Evolutionary conservation across 2,113 vertebrate species (phyloP), one percentile per base, ranked within the genome.

Genomic region (Neopipo cinnamomea): DNA sequence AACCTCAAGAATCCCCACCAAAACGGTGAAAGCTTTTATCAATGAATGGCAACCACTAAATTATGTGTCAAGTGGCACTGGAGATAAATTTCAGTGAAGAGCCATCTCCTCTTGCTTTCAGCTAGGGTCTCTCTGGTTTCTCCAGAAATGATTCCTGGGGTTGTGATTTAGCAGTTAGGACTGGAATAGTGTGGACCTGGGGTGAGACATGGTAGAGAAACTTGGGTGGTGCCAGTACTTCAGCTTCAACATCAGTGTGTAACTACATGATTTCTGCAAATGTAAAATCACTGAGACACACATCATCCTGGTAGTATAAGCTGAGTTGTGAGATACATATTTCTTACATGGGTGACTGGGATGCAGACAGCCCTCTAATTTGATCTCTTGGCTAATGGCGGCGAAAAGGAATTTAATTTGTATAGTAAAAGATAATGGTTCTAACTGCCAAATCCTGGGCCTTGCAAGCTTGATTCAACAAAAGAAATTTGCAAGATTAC

Each of bases 251-350:
- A 18, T 44, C 20, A 53, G 8, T 1, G 2, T 52, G 22, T 37
- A 61, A 31, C 53, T 62, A 31, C 22, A 5, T 28, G 15, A 74
- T 66, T 94, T 85, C 49, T 66, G 28, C 41, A 53, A 61, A n/a
- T 21, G 11, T 56, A 49, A 41, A 85, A 72, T 37, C 55, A 55
- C 31, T 25, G 18, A 68, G n/a, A 39, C 19, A 35, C 6, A 13
- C 12, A 5, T 66, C 0, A 0, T 37, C 16, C 46, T 79, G 21
- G 10, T 4, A 35, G 25, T 37, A 2, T 13, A 41, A 62, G 20
- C 6, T 84, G 35, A 74, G 27, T 63, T 8, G 15, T 67, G 47
- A 33, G 12, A 35, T 11, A 44, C 3, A 4, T 19, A 14, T 52
- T 46, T 62, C 80, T 70, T 19, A 62, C 1, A 1, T 50, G 49